A percentile compares a stretch with the other conserved stretches of the same genome.
Conservation (phyloP, 2,113 vertebrate genomes). For the Recurvirostra avosetta region DNA sequence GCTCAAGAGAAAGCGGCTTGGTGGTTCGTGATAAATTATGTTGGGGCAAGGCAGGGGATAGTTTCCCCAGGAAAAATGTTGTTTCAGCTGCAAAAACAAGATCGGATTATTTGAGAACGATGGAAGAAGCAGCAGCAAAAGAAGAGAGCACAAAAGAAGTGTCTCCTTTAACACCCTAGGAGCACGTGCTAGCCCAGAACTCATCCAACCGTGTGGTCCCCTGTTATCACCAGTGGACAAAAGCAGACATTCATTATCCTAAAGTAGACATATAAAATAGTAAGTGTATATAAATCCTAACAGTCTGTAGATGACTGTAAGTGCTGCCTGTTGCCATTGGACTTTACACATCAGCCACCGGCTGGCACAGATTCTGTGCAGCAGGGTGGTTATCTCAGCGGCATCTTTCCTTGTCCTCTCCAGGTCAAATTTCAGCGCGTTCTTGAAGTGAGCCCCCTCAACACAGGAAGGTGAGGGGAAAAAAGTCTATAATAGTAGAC, state of each 20-base stretch:
- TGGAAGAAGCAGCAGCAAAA: neutral
- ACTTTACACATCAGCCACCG: neutral
- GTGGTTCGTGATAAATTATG: neutral
- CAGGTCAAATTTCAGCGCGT: neutral
- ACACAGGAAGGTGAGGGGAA: neutral
- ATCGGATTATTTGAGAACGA: neutral
- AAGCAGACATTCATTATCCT: neutral
- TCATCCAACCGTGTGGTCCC: rapidly evolving
- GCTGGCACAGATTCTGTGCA: neutral
- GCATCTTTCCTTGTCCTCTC: neutral
- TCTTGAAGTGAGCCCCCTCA: neutral
- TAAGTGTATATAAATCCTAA: neutral
- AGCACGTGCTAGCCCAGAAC: neutral
- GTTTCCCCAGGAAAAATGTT: neutral
- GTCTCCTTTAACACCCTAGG: neutral
- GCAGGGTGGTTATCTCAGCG: no score
- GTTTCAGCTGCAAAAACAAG: neutral
- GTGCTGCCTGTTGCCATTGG: neutral
- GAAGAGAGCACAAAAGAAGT: neutral
- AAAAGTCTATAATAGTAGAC: neutral
- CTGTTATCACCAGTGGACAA: rapidly evolving
- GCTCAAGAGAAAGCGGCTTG: neutral
- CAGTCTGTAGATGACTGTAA: neutral
- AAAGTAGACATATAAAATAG: neutral
- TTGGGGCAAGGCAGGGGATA: neutral